Conservation (phyloP, 2,113 vertebrate species). For the Coregonus clupeaformis region DNA sequence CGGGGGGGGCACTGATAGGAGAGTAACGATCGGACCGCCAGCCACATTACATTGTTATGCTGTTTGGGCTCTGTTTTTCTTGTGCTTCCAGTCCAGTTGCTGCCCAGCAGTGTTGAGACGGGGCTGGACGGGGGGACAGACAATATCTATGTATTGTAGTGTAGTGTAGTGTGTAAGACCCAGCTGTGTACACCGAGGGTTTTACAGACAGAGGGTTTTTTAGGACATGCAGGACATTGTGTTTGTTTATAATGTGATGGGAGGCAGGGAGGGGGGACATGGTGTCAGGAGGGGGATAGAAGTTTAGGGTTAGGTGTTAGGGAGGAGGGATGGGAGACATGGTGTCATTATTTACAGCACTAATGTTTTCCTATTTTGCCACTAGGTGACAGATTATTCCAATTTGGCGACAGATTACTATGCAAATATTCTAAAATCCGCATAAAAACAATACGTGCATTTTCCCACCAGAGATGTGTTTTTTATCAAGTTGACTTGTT, state of each 20-base stretch:
- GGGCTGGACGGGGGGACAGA: conserved; percentile 38
- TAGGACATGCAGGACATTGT: not conserved
- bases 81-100: conserved; percentile 80
- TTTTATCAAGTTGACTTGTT: no score
- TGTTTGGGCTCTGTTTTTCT: conserved; percentile 63
- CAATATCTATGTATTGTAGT: conserved; percentile 33
- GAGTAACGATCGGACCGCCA: conserved; percentile 50
- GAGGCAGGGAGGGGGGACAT: not conserved
- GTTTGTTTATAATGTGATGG: conserved; percentile 12
- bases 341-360: no score
- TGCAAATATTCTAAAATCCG: no score
- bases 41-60: conserved; percentile 62
- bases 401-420: no score
- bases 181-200: conserved; percentile 61
- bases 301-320: conserved; percentile 20
- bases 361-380: no score
- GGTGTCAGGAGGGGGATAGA: not conserved
- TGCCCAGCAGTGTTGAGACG: conserved; percentile 63
- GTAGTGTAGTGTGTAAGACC: conserved; percentile 36
- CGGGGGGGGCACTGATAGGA: conserved; percentile 65
- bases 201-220: conserved; percentile 17
- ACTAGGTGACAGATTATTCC: no score
- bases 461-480: no score
- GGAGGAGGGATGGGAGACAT: not conserved
- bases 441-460: no score